These are phyloP conservation scores for Drosophila recens DNA, from an alignment of 2,888 invertebrate genomes.

Conservation along the genomic window DNA sequence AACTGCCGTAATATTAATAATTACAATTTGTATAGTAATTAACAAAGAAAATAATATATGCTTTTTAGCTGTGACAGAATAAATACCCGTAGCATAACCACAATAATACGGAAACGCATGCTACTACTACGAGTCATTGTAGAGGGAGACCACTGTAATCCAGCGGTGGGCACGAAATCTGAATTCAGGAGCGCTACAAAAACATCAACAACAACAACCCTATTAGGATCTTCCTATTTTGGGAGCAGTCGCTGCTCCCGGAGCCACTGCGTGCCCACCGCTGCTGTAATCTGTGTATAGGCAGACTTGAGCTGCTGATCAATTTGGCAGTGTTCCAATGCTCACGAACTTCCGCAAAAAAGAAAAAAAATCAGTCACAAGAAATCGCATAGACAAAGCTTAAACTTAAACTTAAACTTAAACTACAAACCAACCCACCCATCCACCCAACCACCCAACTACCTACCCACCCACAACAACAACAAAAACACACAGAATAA, in stretches of 20 bases:
- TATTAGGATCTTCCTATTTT: too few relatives aligned
- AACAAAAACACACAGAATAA: constrained; percentile 1
- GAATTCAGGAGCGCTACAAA: too few relatives aligned
- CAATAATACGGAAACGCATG: constrained; percentile 1
- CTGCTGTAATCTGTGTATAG: too few relatives aligned
- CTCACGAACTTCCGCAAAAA: constrained; percentile 1
- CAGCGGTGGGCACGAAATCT: too few relatives aligned
- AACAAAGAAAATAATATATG: constrained; percentile 30
- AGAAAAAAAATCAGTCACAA: background rate
- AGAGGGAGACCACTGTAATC: constrained; percentile 1
- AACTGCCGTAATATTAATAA: constrained; percentile 58
- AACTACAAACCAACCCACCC: constrained; percentile 21
- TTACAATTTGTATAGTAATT: constrained; percentile 39
- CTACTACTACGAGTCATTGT: background rate
- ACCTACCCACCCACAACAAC: constrained; percentile 27
- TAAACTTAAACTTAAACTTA: constrained; percentile 14
- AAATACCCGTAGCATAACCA: background rate
- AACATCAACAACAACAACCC: too few relatives aligned
- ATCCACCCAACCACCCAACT: constrained; percentile 19
- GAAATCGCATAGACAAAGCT: constrained; percentile 1
- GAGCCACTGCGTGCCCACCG: too few relatives aligned
- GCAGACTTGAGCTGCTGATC: constrained; percentile 1
- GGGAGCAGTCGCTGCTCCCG: too few relatives aligned
- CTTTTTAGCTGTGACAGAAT: constrained; percentile 31
- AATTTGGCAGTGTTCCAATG: constrained; percentile 2